Evolutionary conservation across 2,113 vertebrate genomes (phyloP).

Genomic region (Proteles cristata): DNA sequence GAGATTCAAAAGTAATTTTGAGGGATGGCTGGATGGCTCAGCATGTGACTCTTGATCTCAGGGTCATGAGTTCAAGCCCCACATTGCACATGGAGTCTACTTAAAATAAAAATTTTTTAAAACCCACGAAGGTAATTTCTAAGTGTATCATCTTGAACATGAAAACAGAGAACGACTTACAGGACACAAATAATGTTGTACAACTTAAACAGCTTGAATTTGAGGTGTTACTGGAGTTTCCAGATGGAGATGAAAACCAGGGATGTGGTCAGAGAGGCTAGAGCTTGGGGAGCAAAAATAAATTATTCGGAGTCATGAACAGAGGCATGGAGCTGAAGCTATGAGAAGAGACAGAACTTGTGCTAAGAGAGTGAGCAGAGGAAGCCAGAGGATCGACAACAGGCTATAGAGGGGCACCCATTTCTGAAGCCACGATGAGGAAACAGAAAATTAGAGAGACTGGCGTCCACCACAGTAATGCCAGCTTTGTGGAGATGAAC

Average conservation of each 20-base stretch:
- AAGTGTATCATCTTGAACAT: not conserved
- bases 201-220: not conserved
- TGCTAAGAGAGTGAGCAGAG: not conserved
- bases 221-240: not conserved
- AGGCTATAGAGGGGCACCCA: not conserved
- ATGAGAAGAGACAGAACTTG: not conserved
- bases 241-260: not conserved
- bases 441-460: not conserved
- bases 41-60: too few relatives aligned
- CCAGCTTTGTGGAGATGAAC: not conserved
- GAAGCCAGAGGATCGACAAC: too few relatives aligned
- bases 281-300: not conserved
- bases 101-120: too few relatives aligned
- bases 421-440: not conserved
- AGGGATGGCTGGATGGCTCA: not conserved
- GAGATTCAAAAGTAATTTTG: not conserved
- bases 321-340: not conserved
- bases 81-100: too few relatives aligned
- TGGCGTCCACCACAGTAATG: not conserved
- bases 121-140: not conserved
- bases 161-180: not conserved
- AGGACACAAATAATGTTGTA: not conserved
- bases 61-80: too few relatives aligned
- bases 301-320: not conserved
- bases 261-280: not conserved